Evolutionary conservation across 2,113 vertebrate genomes (phyloP).

Genomic region (Heteronetta atricapilla): DNA sequence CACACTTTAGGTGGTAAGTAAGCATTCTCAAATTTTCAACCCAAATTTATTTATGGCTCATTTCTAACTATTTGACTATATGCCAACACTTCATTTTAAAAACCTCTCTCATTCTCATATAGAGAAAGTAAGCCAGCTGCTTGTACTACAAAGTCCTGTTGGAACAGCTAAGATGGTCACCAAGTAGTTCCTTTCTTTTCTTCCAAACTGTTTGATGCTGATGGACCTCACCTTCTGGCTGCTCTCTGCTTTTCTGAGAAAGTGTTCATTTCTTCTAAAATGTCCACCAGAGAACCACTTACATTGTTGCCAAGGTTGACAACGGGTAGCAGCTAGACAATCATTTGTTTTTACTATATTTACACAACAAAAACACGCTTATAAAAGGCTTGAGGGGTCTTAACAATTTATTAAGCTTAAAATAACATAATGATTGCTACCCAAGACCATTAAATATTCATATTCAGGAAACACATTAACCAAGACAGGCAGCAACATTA

Average conservation of each 20-base stretch:
- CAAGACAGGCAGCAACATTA: conserved; percentile 43
- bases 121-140: neutral
- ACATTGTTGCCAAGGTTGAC: neutral
- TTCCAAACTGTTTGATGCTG: neutral
- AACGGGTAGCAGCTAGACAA: neutral
- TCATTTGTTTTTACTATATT: neutral
- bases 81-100: neutral
- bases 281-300: neutral
- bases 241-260: neutral
- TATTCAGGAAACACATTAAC: conserved; percentile 47
- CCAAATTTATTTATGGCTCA: neutral
- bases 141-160: neutral
- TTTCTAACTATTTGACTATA: neutral
- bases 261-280: neutral
- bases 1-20: neutral
- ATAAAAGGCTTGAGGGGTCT: conserved; percentile 4
- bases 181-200: neutral
- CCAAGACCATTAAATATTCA: conserved; percentile 48
- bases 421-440: conserved; percentile 12
- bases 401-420: conserved; percentile 42
- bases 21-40: neutral
- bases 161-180: neutral
- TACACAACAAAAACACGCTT: neutral
- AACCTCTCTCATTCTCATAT: neutral
- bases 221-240: neutral